Conservation (phyloP, 1,140 invertebrate genomes). For the Riptortus pedestris region DNA sequence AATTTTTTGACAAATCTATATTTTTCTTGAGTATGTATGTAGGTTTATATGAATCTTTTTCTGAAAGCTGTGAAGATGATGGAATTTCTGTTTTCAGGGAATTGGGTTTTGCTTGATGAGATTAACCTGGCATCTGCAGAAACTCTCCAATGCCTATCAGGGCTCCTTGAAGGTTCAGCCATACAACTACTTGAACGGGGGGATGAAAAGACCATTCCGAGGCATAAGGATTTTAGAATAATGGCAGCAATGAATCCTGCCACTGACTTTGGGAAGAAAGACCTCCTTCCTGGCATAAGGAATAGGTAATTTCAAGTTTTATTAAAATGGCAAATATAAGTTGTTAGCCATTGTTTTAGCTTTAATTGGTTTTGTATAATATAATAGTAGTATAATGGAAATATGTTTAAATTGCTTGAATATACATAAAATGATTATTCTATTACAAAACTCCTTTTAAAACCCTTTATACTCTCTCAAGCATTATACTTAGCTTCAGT, state of each 20-base stretch:
- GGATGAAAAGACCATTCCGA: constrained; percentile 63
- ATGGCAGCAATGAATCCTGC: constrained; percentile 99
- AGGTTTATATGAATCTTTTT: too few species aligned
- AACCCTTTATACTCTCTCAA: too few species aligned
- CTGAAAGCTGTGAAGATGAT: too few species aligned
- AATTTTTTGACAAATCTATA: too few species aligned
- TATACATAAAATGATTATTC: background rate
- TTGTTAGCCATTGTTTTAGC: background rate
- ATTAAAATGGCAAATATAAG: background rate
- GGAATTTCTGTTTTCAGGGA: constrained; percentile 38
- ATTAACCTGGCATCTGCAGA: constrained; percentile 94
- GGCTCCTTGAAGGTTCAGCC: constrained; percentile 76
- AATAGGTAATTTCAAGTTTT: constrained; percentile 50
- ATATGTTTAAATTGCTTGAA: background rate
- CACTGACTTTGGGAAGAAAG: constrained; percentile 97
- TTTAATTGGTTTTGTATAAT: background rate
- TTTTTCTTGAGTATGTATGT: too few species aligned
- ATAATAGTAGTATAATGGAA: background rate
- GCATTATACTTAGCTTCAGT: too few species aligned
- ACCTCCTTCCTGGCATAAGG: constrained; percentile 80
- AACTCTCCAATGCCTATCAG: constrained; percentile 87
- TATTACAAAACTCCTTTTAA: background rate
- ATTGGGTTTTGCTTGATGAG: constrained; percentile 95
- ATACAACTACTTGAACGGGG: constrained; percentile 78
- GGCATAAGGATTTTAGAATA: constrained; percentile 83